Conservation (phyloP, 2,113 vertebrate genomes). For the Tinamus guttatus region DNA sequence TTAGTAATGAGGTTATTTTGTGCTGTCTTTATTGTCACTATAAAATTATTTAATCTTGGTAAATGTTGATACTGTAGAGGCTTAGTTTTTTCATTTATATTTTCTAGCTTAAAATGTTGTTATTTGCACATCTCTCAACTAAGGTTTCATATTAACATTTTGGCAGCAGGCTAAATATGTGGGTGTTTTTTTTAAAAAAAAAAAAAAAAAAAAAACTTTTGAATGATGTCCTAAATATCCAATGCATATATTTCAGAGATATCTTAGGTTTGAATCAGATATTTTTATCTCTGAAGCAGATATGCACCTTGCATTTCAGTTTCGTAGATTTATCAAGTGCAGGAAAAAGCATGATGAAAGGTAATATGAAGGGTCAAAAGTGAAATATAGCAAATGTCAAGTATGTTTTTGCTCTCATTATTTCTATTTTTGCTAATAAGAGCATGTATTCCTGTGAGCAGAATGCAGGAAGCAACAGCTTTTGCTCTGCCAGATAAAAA, state of each 20-base stretch:
- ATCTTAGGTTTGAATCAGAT: background rate
- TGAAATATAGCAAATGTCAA: background rate
- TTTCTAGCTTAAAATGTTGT: background rate
- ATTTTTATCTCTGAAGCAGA: background rate
- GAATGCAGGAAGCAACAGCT: background rate
- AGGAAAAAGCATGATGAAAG: background rate
- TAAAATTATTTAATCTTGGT: background rate
- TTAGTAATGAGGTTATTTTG: background rate
- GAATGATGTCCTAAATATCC: background rate
- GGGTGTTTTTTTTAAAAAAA: background rate
- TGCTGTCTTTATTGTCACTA: background rate
- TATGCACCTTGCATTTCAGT: background rate
- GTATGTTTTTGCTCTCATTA: background rate
- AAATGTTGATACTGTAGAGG: background rate
- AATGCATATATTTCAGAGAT: background rate
- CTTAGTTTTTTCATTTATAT: background rate
- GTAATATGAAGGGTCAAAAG: background rate
- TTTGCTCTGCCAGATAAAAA: background rate
- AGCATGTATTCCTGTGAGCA: fast-evolving
- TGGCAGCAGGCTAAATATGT: background rate
- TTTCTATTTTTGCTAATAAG: background rate
- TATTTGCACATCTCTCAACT: background rate
- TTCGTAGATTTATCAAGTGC: background rate
- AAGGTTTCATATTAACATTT: background rate
- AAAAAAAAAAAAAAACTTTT: no score